A percentile compares a stretch with the other conserved stretches of the same genome.
Conservation (phyloP, 2,113 vertebrate species). For the Lutjanus erythropterus region DNA sequence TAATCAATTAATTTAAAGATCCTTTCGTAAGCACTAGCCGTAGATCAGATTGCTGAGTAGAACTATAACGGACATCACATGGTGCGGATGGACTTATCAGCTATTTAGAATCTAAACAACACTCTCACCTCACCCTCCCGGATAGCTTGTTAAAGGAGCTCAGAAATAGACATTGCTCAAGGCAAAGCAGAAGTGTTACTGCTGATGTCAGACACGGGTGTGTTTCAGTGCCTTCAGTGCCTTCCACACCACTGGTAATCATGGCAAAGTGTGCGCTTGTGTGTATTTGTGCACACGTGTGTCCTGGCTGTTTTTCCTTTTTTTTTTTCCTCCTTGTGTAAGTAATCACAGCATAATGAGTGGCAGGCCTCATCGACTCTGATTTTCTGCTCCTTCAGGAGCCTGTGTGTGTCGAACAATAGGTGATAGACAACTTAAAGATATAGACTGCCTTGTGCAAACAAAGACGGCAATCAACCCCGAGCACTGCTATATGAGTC, state of each 20-base stretch:
- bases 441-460: slow-evolving; percentile 21
- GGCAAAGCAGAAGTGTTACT: slow-evolving; percentile 50
- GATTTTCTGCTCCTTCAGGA: slow-evolving; percentile 47
- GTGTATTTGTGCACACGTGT: slow-evolving; percentile 2
- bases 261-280: slow-evolving; percentile 31
- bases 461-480: slow-evolving; percentile 19
- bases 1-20: too few relatives aligned
- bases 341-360: slow-evolving; percentile 74
- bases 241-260: slow-evolving; percentile 48
- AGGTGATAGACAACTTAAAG: slow-evolving; percentile 44
- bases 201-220: slow-evolving; percentile 52
- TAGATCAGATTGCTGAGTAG: background rate
- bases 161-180: slow-evolving; percentile 44
- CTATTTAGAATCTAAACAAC: slow-evolving; percentile 38
- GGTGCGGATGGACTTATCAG: slow-evolving; percentile 7
- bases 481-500: background rate
- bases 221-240: slow-evolving; percentile 34
- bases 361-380: slow-evolving; percentile 58
- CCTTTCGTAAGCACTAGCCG: too few relatives aligned
- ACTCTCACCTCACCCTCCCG: slow-evolving; percentile 19
- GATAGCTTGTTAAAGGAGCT: slow-evolving; percentile 40
- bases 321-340: slow-evolving; percentile 48
- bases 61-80: slow-evolving; percentile 2
- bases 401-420: slow-evolving; percentile 47
- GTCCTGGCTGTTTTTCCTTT: background rate